Conservation (phyloP, 2,797 vertebrate genomes). For the Cossypha niveicapilla region DNA sequence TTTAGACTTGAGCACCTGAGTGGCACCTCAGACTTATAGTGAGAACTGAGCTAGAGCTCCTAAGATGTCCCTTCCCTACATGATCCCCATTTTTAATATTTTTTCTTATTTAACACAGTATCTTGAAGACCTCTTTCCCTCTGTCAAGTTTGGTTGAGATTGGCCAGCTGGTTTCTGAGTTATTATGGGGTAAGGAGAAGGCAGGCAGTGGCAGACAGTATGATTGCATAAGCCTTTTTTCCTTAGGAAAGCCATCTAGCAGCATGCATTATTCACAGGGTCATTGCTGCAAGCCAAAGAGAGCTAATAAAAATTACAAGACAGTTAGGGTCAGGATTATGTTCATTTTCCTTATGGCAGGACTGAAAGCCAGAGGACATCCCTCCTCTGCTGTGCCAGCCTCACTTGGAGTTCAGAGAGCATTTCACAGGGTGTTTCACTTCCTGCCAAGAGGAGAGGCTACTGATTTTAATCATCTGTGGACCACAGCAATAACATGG, state of each 20-base stretch:
- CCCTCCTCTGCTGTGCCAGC: neutral
- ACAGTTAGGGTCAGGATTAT: constrained; percentile 19
- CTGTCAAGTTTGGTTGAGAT: neutral
- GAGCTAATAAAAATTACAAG: constrained; percentile 42
- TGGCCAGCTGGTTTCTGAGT: neutral
- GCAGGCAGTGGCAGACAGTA: neutral
- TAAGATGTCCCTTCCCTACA: neutral
- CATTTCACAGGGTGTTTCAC: neutral
- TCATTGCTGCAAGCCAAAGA: constrained; percentile 14
- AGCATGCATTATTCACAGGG: constrained; percentile 51
- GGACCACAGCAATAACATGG: neutral
- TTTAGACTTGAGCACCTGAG: neutral
- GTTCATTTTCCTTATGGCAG: neutral
- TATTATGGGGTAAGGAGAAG: neutral
- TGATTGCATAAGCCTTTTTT: constrained; percentile 28
- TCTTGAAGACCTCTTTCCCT: neutral
- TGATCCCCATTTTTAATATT: rapidly evolving
- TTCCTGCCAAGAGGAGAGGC: neutral
- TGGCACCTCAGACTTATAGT: neutral
- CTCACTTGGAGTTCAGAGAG: neutral
- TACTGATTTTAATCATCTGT: neutral
- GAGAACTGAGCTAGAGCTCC: neutral
- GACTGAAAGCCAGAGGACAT: constrained; percentile 3
- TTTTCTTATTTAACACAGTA: neutral
- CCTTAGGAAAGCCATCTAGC: constrained; percentile 47